Conservation (phyloP, 2,797 vertebrate species). For the Lacerta agilis region DNA sequence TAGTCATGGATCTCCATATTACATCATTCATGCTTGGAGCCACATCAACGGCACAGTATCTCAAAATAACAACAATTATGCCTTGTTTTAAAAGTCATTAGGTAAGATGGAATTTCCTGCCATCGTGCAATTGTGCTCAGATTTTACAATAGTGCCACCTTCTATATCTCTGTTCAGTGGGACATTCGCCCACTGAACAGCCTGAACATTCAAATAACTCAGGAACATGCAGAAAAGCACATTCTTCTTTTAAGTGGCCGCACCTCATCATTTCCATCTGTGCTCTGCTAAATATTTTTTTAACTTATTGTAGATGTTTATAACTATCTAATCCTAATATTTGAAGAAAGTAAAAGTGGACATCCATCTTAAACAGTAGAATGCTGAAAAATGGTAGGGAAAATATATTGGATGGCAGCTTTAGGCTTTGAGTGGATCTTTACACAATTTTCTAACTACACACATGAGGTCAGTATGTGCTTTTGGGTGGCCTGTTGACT, state of each 20-base stretch:
- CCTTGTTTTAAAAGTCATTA: background rate
- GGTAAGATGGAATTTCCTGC: slow-evolving; percentile 16
- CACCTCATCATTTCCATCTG: slow-evolving; percentile 58
- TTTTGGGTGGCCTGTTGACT: background rate
- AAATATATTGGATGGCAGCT: background rate
- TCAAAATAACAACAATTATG: rapidly evolving
- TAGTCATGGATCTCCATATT: background rate
- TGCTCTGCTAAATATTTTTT: slow-evolving; percentile 68
- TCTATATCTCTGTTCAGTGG: background rate
- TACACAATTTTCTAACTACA: background rate
- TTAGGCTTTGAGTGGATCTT: background rate
- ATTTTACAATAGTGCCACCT: slow-evolving; percentile 36
- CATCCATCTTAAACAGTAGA: background rate
- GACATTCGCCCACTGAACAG: background rate
- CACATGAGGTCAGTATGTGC: background rate
- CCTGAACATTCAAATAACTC: slow-evolving; percentile 53
- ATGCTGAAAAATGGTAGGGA: background rate
- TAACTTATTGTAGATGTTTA: slow-evolving; percentile 63
- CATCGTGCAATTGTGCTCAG: slow-evolving; percentile 40
- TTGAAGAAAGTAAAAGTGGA: slow-evolving; percentile 59
- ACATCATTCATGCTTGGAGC: background rate
- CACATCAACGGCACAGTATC: background rate
- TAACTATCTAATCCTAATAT: slow-evolving; percentile 68
- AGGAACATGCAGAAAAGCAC: slow-evolving; percentile 2
- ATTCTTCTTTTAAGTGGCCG: slow-evolving; percentile 48